Base-by-base conservation (phyloP, 2,797 vertebrate species). In the Crenichthys baileyi region DNA sequence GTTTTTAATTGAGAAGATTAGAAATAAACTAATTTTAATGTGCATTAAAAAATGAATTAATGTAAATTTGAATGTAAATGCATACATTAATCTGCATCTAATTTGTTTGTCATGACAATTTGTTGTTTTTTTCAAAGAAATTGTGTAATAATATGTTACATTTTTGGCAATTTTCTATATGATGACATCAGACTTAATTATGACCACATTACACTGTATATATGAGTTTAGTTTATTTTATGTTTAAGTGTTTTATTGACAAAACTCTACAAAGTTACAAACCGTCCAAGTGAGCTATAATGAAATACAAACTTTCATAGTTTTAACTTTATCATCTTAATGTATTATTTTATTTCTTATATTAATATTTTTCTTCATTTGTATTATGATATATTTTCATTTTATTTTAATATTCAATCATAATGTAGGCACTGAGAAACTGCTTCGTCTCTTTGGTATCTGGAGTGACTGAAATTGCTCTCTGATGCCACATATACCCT, bases 401-500 rank as follows among this genome's bases (percentile, higher is more conserved):
- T 44, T 44, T n/a, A 15, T 41, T 41, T 15, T 16, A 26, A 8
- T 26, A 46, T 70, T 7, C 41, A 26, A 46, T n/a, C 46, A 70
- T 70, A 46, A n/a, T 70, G n/a, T 70, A 46, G 5, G 3, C 2
- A 44, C 3, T 6, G 18, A 20, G 3, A 5, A 4, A 20, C 16
- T 44, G 12, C 39, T n/a, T 44, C 5, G 2, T 44, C 24, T 46
- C 6, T 44, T 46, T 70, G 24, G 41, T 7, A 1, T 46, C 41
- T n/a, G 20, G 16, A 36, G 8, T 22, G 36, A 65, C 31, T 39
- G 41, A 70, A 70, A 46, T 44, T 7, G 15, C 24, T 46, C 15
- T n/a, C 12, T 48, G 67, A 46, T 46, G 13, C 24, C 15, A 70
- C 8, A 46, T n/a, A 90, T 87, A 90, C 90, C 90, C 90, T 86